Base-by-base conservation (phyloP, 2,797 vertebrate genomes). In the Thamnophis elegans region DNA sequence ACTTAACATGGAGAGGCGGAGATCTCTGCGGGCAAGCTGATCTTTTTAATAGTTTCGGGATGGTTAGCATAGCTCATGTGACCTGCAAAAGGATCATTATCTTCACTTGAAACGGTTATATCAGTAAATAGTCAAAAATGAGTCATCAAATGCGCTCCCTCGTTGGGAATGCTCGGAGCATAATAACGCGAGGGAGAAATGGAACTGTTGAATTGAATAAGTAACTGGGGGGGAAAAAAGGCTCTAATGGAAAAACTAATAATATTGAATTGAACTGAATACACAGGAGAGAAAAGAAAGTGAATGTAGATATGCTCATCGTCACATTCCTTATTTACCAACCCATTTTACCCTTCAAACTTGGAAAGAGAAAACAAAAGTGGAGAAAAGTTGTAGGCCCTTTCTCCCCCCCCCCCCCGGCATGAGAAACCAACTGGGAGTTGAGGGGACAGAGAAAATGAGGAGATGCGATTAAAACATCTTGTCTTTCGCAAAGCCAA, bases 401-500 rank as follows among this genome's bases (percentile, higher is more conserved):
- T 12, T 60, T 36, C 20, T n/a, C n/a, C n/a, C n/a, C n/a, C n/a
- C n/a, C n/a, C n/a, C n/a, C n/a, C 58, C 7, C 1, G 5, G 22
- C 56, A 28, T 16, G 1, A 58, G 60, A 95, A 89, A 2, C 1
- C 87, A 90, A 91, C 53, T 60, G 16, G 20, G 92, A 90, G 62
- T 14, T 93, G 28, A 91, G 26, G 1, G 0, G 68, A 2, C 78
- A 5, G 8, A 4, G 78, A 14, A 32, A 82, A 90, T 26, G 1
- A 55, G 47, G 90, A 92, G 89, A 47, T 32, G 7, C 47, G 89
- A 54, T 73, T 94, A 93, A 78, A 8, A 87, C 3, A 36, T 86
- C 22, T 92, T 25, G 91, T 96, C 91, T 93, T 87, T 96, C 93
- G 90, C 88, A 92, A 89, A 95, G 92, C 86, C 89, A 11, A 54